Percentiles rank a stretch among this genome's conserved stretches.
These are phyloP conservation scores for Callyntrura guangdongensis DNA, from an alignment of 2,888 invertebrate species.

Conservation along the genomic window DNA sequence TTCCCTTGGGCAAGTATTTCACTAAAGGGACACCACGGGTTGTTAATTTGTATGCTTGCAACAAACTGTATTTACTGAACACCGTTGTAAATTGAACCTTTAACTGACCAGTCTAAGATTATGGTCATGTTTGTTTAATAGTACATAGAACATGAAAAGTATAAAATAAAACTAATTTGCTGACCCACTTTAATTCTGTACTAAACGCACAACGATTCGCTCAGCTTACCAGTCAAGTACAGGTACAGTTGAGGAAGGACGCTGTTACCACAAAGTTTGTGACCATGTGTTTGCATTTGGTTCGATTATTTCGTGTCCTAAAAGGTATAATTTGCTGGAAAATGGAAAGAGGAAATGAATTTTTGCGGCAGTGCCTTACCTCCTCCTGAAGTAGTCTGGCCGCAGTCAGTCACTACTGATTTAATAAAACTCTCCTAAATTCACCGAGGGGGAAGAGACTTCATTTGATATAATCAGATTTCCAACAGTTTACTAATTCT, in stretches of 20 bases:
- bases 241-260: not conserved
- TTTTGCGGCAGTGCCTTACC: no score
- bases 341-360: no score
- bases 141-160: not conserved
- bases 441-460: no score
- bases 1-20: not conserved
- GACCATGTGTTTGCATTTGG: no score
- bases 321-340: no score
- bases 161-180: constrained; percentile 6
- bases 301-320: no score
- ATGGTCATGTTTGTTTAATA: not conserved
- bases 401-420: no score
- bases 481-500: no score
- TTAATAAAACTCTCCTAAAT: no score
- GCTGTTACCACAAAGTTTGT: not conserved
- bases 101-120: not conserved
- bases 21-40: not conserved
- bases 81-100: not conserved
- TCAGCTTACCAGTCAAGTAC: not conserved
- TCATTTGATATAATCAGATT: no score
- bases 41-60: constrained; percentile 25
- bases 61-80: not conserved
- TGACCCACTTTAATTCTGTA: constrained; percentile 24
- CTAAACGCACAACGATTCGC: not conserved
- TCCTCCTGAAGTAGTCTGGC: no score